Percentiles rank a stretch among this genome's conserved stretches.
These are phyloP conservation scores for Euplexia lucipara DNA, from an alignment of 2,888 invertebrate genomes.

Conservation along the genomic window DNA sequence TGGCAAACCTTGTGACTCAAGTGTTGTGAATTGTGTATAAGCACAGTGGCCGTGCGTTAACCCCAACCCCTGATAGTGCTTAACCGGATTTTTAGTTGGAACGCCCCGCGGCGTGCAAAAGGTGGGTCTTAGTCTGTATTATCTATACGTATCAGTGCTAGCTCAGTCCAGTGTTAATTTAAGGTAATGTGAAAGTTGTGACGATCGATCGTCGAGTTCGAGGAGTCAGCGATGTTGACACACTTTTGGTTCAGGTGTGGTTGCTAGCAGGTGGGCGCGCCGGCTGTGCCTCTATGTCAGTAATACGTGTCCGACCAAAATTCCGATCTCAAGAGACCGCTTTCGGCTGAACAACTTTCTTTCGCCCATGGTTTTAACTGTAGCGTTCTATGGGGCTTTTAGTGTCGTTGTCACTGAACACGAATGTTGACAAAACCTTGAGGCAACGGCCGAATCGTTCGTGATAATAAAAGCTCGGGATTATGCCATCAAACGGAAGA, in stretches of 20 bases:
- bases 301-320: conserved; percentile 86
- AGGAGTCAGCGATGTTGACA: conserved; percentile 88
- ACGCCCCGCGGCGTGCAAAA: conserved; percentile 85
- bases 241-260: conserved; percentile 89
- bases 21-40: conserved; percentile 88
- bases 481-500: conserved; percentile 80
- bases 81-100: conserved; percentile 87
- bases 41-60: conserved; percentile 89
- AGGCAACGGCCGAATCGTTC: conserved; percentile 43
- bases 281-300: conserved; percentile 81
- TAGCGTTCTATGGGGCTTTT: conserved; percentile 37
- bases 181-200: conserved; percentile 90
- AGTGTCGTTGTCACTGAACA: conserved; percentile 37
- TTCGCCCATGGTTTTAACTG: conserved; percentile 72
- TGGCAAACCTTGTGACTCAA: conserved; percentile 85
- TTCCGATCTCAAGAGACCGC: conserved; percentile 87
- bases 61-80: conserved; percentile 89
- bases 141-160: conserved; percentile 72
- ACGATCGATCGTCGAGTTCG: conserved; percentile 85
- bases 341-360: conserved; percentile 88
- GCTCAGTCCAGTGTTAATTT: conserved; percentile 83
- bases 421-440: conserved; percentile 37
- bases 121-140: conserved; percentile 77
- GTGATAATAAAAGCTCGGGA: conserved; percentile 69
- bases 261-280: conserved; percentile 88